Conservation (phyloP, 2,888 invertebrate species). For the Alloplasta piceator region DNA sequence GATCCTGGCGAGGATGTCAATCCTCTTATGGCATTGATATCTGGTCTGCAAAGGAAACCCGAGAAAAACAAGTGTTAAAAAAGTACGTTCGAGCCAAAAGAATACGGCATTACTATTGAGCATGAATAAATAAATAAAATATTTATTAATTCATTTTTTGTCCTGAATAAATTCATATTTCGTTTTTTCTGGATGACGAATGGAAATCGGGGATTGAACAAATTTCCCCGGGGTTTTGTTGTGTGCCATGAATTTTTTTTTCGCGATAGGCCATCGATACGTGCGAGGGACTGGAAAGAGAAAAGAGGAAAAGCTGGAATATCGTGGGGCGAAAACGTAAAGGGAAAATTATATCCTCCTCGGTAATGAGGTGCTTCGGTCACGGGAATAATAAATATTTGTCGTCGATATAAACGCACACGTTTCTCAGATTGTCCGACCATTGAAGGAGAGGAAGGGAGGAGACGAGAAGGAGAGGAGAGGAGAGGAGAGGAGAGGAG, state of each 20-base stretch:
- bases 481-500: no score
- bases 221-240: constrained; percentile 54
- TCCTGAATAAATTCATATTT: constrained; percentile 1
- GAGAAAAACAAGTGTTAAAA: constrained; percentile 17
- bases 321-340: not conserved
- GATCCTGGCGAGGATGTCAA: constrained; percentile 83
- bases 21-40: constrained; percentile 86
- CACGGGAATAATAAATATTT: constrained; percentile 55
- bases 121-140: constrained; percentile 1
- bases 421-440: not conserved
- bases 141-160: not conserved
- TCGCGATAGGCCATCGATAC: constrained; percentile 28
- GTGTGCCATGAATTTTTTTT: constrained; percentile 36
- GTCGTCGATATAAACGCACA: constrained; percentile 24
- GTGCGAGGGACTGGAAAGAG: not conserved
- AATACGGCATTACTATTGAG: no score
- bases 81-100: no score
- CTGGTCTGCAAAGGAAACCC: constrained; percentile 86
- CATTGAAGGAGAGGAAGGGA: constrained; percentile 22
- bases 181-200: not conserved
- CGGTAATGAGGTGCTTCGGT: constrained; percentile 49
- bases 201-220: constrained; percentile 47
- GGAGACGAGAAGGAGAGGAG: not conserved
- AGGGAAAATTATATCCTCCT: constrained; percentile 32
- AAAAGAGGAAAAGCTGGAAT: not conserved